Conservation (phyloP, 2,888 invertebrate genomes). For the Sphecodes monilicornis region DNA sequence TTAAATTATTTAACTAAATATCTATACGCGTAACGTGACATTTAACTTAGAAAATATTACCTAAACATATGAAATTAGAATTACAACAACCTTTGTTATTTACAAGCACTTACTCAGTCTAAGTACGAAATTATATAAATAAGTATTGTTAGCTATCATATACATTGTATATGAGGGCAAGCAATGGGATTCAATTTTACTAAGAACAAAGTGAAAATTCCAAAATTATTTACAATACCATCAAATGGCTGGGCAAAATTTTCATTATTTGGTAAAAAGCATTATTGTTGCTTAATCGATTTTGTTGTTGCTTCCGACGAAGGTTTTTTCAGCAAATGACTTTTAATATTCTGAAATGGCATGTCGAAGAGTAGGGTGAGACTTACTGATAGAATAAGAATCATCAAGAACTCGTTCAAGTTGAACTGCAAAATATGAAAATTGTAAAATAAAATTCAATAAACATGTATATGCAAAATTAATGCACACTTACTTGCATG, state of each 20-base stretch:
- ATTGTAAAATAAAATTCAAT: background rate
- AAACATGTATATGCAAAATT: background rate
- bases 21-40: slow-evolving; percentile 10
- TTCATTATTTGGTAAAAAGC: slow-evolving; percentile 40
- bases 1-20: slow-evolving; percentile 23
- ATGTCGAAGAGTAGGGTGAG: slow-evolving; percentile 88
- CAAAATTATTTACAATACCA: slow-evolving; percentile 60
- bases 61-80: slow-evolving; percentile 30
- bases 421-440: slow-evolving; percentile 85
- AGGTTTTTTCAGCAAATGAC: slow-evolving; percentile 84
- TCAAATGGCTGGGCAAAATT: slow-evolving; percentile 10
- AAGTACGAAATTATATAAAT: slow-evolving; percentile 57
- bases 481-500: slow-evolving; percentile 85
- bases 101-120: slow-evolving; percentile 39
- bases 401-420: slow-evolving; percentile 86
- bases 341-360: slow-evolving; percentile 89
- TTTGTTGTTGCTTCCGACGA: slow-evolving; percentile 40
- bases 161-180: slow-evolving; percentile 79
- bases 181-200: slow-evolving; percentile 50
- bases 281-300: slow-evolving; percentile 68
- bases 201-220: slow-evolving; percentile 27
- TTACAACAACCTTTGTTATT: slow-evolving; percentile 48
- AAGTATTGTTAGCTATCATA: slow-evolving; percentile 74
- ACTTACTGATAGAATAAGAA: slow-evolving; percentile 86
- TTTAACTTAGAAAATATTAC: slow-evolving; percentile 11